Percentiles rank a stretch among this genome's conserved stretches.
Conservation (phyloP, 2,888 invertebrate genomes). For the Pseudococcus jackbeardsleyi region DNA sequence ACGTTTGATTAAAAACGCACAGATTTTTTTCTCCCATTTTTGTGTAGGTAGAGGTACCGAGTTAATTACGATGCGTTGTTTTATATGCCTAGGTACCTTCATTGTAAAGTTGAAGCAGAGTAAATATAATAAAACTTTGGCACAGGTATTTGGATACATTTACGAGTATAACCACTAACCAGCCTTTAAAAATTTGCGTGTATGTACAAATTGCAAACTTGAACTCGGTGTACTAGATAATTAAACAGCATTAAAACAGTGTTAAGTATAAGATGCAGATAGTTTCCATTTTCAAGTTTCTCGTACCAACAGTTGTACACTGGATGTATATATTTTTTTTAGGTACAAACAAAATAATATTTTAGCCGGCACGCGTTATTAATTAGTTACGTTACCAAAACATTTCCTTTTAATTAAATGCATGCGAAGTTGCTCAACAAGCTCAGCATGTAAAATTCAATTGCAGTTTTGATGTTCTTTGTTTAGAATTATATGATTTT, state of each 20-base stretch:
- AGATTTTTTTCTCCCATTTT: conserved; percentile 3
- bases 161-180: neutral
- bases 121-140: neutral
- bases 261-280: neutral
- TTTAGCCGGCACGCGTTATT: neutral
- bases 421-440: neutral
- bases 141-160: too few species aligned
- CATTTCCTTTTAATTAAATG: neutral
- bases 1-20: neutral
- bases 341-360: neutral
- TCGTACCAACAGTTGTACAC: neutral
- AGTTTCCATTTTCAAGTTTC: neutral
- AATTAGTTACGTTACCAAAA: neutral
- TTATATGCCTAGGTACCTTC: neutral
- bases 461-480: neutral
- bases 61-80: neutral
- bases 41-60: neutral
- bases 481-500: neutral
- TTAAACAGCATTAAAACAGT: neutral
- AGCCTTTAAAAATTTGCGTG: conserved; percentile 1
- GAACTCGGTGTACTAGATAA: neutral
- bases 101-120: neutral
- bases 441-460: neutral
- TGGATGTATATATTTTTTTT: neutral
- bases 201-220: neutral